These are phyloP conservation scores for Thalassoma bifasciatum DNA, from an alignment of 2,113 vertebrate genomes.

Conservation along the genomic window DNA sequence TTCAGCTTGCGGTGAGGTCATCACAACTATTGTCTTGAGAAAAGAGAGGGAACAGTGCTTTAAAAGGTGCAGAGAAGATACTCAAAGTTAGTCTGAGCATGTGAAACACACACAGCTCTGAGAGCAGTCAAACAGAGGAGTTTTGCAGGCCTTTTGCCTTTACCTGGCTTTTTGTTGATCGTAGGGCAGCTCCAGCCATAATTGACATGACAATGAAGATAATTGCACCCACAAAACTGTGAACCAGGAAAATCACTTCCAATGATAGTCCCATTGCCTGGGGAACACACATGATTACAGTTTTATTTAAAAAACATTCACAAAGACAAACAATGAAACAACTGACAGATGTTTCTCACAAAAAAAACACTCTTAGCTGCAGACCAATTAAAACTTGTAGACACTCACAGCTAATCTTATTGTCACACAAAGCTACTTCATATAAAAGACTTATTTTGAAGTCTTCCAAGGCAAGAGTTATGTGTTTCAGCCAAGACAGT, in stretches of 20 bases:
- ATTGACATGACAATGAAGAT: constrained; percentile 67
- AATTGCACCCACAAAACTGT: constrained; percentile 33
- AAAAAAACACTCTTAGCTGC: not conserved
- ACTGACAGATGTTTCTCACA: not conserved
- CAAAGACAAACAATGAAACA: not conserved
- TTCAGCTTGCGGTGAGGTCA: constrained; percentile 14
- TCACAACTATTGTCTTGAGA: constrained; percentile 57
- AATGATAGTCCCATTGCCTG: not conserved
- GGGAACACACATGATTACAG: constrained; percentile 16
- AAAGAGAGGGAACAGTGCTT: constrained; percentile 15
- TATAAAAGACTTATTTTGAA: too few relatives aligned
- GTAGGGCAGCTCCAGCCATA: constrained; percentile 59
- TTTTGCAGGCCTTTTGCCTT: constrained; percentile 13
- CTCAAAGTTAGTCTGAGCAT: not conserved
- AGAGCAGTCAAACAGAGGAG: not conserved
- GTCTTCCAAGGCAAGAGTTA: too few relatives aligned
- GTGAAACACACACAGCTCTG: not conserved
- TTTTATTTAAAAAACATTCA: too few relatives aligned
- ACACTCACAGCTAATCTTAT: not conserved
- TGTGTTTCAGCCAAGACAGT: too few relatives aligned
- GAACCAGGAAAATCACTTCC: constrained; percentile 9
- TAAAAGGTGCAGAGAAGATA: not conserved
- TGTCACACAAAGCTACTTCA: too few relatives aligned
- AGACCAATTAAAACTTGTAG: not conserved
- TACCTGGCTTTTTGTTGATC: constrained; percentile 69